phyloP scores from a whole-genome alignment of 2,888 invertebrate species.

The Eurytoma adleriae region DNA sequence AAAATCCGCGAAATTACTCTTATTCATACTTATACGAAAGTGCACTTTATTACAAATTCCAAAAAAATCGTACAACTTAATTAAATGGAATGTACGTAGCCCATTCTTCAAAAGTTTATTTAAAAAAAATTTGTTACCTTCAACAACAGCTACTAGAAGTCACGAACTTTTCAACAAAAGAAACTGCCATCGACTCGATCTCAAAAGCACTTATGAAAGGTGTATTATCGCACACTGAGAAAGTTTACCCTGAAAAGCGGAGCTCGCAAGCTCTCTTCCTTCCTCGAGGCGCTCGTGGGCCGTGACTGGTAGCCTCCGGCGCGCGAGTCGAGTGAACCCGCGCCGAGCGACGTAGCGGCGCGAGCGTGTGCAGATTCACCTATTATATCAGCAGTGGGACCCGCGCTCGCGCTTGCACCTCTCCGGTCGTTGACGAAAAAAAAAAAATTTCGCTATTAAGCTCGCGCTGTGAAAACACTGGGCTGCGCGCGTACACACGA shows the following conservation, averaged over 20 bases:
- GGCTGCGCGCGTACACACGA: not conserved
- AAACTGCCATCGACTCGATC: not conserved
- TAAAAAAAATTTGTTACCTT: too few species aligned
- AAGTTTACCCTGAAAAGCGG: not conserved
- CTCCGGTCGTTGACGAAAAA: not conserved
- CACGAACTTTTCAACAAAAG: too few species aligned
- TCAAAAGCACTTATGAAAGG: not conserved
- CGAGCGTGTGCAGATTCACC: not conserved
- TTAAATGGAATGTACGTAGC: too few species aligned
- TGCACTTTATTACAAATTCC: too few species aligned
- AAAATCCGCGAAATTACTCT: too few species aligned
- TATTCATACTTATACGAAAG: too few species aligned
- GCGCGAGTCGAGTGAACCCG: not conserved
- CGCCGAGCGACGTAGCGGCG: not conserved
- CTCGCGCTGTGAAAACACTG: not conserved
- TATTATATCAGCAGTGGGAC: not conserved
- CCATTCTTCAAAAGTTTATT: too few species aligned
- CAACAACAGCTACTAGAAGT: too few species aligned
- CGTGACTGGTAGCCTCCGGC: not conserved
- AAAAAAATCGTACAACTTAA: too few species aligned
- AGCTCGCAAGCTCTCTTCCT: conserved; percentile 1
- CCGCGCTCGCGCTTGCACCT: not conserved
- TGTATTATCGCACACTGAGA: not conserved
- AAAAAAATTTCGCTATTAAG: not conserved
- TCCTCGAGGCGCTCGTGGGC: not conserved